phyloP scores from a whole-genome alignment of 2,113 vertebrate genomes.

The Odontophorus gujanensis region DNA sequence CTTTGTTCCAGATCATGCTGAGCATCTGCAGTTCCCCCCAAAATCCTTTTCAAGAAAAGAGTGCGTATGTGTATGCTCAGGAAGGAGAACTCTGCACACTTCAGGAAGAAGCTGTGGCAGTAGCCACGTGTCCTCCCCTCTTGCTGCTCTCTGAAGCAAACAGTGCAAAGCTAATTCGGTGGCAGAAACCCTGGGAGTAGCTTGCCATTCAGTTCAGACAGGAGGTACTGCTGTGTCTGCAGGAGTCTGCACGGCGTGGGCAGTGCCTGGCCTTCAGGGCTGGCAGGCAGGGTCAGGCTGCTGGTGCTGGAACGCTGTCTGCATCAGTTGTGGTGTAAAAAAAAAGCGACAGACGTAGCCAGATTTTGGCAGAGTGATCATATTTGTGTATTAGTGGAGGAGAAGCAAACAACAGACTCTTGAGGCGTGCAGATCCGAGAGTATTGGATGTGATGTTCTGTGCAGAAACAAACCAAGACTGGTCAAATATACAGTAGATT shows the following conservation, averaged over 20 bases:
- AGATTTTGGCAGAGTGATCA: neutral
- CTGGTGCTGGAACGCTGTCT: neutral
- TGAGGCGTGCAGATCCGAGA: rapidly evolving
- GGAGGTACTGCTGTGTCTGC: neutral
- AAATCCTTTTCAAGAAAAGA: neutral
- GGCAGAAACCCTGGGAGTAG: neutral
- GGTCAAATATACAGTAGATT: neutral
- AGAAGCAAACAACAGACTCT: neutral
- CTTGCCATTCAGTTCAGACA: neutral
- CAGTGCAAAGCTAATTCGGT: neutral
- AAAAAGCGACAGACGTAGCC: neutral
- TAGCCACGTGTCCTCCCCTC: neutral
- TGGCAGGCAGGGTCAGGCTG: neutral
- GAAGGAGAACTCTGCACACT: neutral
- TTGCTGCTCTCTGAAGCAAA: constrained; percentile 1
- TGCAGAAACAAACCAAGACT: neutral
- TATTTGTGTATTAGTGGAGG: neutral
- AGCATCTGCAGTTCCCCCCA: neutral
- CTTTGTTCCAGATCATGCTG: neutral
- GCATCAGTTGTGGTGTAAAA: neutral
- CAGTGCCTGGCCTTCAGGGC: neutral
- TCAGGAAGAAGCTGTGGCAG: neutral
- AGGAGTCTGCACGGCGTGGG: neutral
- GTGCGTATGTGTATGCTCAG: neutral
- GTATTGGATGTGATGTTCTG: neutral